Evolutionary conservation across 2,888 invertebrate genomes (phyloP), one percentile per base, ranked within the genome.

Genomic region (Nebria salina): DNA sequence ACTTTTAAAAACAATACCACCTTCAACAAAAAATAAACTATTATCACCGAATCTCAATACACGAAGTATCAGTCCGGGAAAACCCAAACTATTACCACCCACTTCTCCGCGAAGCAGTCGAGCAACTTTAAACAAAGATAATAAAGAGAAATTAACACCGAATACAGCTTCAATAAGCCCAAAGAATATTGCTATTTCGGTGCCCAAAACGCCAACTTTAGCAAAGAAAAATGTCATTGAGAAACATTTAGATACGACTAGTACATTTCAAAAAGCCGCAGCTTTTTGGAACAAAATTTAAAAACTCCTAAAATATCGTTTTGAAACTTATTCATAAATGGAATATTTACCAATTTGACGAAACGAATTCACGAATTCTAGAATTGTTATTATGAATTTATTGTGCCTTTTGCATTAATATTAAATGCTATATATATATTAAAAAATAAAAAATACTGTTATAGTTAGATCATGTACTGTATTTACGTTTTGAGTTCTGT

Each of bases 241-340:
- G 76, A 81, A 81, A 43, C 81, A 81, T 81, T 81, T 81, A 76
- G 76, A 81, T 66, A 81, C 81, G n/a, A 72, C 76, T 20, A 66
- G 54, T 13, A 72, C 76, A 82, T 89, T 89, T 84, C 86, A 87
- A 82, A 89, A 87, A 84, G 89, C 88, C n/a, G 85, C 88, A 1
- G 88, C 88, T 43, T 89, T 89, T 85, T 89, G 89, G 89, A 89
- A 87, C 83, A 85, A 86, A 75, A 85, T 87, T 13, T 87, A 87
- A 86, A 25, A 70, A 66, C n/a, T 66, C 66, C 4, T 11, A 77
- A 54, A 13, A 68, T 20, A 9, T 43, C 1, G 43, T 43, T 43
- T 43, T 43, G 43, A n/a, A n/a, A n/a, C n/a, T 43, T 1, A 8
- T 43, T 43, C 0, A 43, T 6, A 9, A 43, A 54, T 54, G 3